A percentile compares a stretch with the other conserved stretches of the same genome.
phyloP scores from a whole-genome alignment of 2,888 invertebrate species.

The Cantharis flavilabris region DNA sequence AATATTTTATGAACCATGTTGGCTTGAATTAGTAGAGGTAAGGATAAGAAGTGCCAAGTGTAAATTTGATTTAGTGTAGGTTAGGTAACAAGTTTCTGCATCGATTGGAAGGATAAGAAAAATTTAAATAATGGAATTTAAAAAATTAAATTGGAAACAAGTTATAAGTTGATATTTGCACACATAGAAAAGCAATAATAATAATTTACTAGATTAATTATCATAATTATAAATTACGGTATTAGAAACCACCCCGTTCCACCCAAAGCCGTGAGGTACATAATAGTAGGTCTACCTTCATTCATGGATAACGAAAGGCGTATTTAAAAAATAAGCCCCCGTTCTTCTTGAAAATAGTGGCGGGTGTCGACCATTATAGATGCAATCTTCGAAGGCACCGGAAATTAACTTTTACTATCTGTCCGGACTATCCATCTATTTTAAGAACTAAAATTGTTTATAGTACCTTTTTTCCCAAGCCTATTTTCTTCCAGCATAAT shows the following conservation, averaged over 20 bases:
- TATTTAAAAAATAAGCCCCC: constrained; percentile 1
- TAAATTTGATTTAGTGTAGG: neutral
- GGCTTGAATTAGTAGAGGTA: too few species aligned
- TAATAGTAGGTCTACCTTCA: constrained; percentile 30
- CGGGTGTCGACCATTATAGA: constrained; percentile 22
- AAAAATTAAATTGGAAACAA: neutral
- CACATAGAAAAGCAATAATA: constrained; percentile 18
- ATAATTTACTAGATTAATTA: constrained; percentile 22
- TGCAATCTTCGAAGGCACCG: constrained; percentile 21
- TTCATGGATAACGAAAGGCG: constrained; percentile 31
- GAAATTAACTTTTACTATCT: constrained; percentile 32
- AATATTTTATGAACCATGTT: too few species aligned
- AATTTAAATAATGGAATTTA: neutral
- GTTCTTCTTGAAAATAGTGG: neutral
- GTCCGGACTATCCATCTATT: neutral
- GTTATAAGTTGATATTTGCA: neutral
- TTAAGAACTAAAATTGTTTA: neutral
- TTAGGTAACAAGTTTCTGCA: neutral
- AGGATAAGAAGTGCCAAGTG: neutral
- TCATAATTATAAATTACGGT: constrained; percentile 24
- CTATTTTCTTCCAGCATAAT: neutral
- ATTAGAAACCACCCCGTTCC: constrained; percentile 27
- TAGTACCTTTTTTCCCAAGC: neutral
- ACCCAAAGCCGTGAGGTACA: constrained; percentile 14
- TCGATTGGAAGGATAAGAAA: neutral